Evolutionary conservation across 2,888 invertebrate genomes (phyloP).

Genomic region (Eupelmus urozonus): DNA sequence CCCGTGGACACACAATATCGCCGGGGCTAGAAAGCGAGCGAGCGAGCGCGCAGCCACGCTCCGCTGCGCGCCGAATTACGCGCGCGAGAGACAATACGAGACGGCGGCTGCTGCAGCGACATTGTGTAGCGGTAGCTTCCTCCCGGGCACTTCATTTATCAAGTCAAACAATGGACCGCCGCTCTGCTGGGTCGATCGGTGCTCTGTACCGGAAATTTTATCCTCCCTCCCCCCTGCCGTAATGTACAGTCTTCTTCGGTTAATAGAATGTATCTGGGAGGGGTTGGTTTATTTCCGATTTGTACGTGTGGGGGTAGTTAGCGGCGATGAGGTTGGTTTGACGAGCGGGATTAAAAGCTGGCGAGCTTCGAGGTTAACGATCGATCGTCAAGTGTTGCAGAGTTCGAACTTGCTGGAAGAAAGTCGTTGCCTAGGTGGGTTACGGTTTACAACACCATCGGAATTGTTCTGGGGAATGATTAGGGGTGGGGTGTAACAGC

Average conservation of each 20-base stretch:
- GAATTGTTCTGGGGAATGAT: slow-evolving; percentile 25
- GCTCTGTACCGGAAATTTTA: background rate
- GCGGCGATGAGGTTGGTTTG: background rate
- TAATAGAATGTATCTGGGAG: slow-evolving; percentile 28
- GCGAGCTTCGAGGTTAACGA: slow-evolving; percentile 5
- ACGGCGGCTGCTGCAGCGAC: too few species aligned
- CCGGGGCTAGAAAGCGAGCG: too few species aligned
- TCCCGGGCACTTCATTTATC: slow-evolving; percentile 74
- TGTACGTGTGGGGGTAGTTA: background rate
- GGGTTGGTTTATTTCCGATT: background rate
- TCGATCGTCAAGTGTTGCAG: slow-evolving; percentile 11
- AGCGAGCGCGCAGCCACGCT: too few species aligned
- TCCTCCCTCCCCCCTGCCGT: background rate
- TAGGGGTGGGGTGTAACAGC: background rate
- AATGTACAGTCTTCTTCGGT: background rate
- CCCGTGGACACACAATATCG: too few species aligned
- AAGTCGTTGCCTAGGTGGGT: too few species aligned
- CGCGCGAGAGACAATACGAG: slow-evolving; percentile 47
- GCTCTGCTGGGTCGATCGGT: slow-evolving; percentile 39
- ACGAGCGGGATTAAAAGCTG: slow-evolving; percentile 18
- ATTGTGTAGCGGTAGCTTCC: too few species aligned
- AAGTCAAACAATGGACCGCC: slow-evolving; percentile 70
- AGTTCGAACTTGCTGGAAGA: background rate
- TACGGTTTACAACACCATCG: background rate
- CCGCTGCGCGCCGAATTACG: background rate